Percentiles rank a stretch among this genome's conserved stretches.
phyloP scores from a whole-genome alignment of 2,797 vertebrate genomes.

The Gobionotothen gibberifrons region DNA sequence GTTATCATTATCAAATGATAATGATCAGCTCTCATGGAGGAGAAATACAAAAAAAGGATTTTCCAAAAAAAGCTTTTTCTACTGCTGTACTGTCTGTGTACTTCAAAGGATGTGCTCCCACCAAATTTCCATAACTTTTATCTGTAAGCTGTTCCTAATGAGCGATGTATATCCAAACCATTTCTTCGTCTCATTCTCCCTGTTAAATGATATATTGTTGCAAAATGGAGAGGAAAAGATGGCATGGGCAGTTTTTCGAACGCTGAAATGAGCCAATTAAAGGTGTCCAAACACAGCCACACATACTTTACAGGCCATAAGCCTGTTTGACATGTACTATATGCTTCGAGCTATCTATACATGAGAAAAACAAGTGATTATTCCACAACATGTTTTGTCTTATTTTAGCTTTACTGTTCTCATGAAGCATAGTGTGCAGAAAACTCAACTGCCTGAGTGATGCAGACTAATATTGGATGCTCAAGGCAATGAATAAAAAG shows the following conservation, averaged over 20 bases:
- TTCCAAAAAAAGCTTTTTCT: constrained; percentile 69
- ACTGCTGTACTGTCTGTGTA: constrained; percentile 59
- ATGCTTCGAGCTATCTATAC: constrained; percentile 29
- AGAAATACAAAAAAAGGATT: constrained; percentile 36
- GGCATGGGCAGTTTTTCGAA: constrained; percentile 15
- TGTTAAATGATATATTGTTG: constrained; percentile 33
- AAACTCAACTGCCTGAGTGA: constrained; percentile 31
- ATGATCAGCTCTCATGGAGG: constrained; percentile 70
- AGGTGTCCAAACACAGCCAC: constrained; percentile 48
- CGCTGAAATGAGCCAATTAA: constrained; percentile 58
- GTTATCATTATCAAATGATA: constrained; percentile 80
- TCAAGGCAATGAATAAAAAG: constrained; percentile 77
- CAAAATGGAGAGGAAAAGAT: constrained; percentile 22
- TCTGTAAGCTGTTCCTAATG: constrained; percentile 76
- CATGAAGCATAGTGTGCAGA: constrained; percentile 15
- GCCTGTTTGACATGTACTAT: constrained; percentile 46
- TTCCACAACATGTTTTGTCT: constrained; percentile 32
- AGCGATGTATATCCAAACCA: constrained; percentile 66
- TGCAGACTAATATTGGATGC: constrained; percentile 30
- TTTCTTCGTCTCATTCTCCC: constrained; percentile 32
- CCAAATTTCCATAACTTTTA: constrained; percentile 76
- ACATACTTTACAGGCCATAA: constrained; percentile 30
- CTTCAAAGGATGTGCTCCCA: constrained; percentile 73
- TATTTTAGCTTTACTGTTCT: constrained; percentile 30
- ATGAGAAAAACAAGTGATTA: constrained; percentile 46